Base-by-base conservation (phyloP, 2,888 invertebrate species). In the Cheilosia urbana region DNA sequence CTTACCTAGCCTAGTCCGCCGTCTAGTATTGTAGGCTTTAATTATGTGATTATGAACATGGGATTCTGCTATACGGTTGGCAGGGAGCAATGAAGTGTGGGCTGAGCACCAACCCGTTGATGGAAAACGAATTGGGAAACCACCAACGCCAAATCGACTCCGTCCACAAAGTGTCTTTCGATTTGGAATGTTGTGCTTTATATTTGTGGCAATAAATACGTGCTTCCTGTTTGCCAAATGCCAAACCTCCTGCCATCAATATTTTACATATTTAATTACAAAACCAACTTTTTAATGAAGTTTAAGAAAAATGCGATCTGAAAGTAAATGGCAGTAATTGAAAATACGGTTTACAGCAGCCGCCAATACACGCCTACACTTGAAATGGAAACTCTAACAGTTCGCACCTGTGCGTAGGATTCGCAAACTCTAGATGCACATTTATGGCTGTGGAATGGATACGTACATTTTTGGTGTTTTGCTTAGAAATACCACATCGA, bases 11-110 rank as follows among this genome's bases (percentile, higher is more conserved):
- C 57, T 63, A 66, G 55, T 9, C 27, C 15, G 30, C 30, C 30
- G 60, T 60, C 19, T 51, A n/a, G 34, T 53, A 60, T 55, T 66
- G 82, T 77, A 83, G 83, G 77, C 68, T 83, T 72, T 83, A 78
- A 78, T 78, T 83, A 78, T 73, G 83, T 73, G 78, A 78, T 83
- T 83, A 83, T 78, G 78, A 83, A 68, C 66, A 55, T 60, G 55
- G 66, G 42, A 66, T 83, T 66, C 62, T 68, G 15, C 60, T 55
- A 17, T 3, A 47, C 17, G 5, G 42, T 65, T 66, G 53, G 60
- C 55, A 72, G 55, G 77, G 55, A 60, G 60, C 72, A 77, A 72
- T 71, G 66, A 72, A 34, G 77, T 68, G 82, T 83, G 72, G 82
- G 82, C 49, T 45, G 76, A 51, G 27, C 21, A 60, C 21, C 21